These are phyloP conservation scores for Agriopis aurantiaria DNA, from an alignment of 2,888 invertebrate genomes.

Conservation along the genomic window DNA sequence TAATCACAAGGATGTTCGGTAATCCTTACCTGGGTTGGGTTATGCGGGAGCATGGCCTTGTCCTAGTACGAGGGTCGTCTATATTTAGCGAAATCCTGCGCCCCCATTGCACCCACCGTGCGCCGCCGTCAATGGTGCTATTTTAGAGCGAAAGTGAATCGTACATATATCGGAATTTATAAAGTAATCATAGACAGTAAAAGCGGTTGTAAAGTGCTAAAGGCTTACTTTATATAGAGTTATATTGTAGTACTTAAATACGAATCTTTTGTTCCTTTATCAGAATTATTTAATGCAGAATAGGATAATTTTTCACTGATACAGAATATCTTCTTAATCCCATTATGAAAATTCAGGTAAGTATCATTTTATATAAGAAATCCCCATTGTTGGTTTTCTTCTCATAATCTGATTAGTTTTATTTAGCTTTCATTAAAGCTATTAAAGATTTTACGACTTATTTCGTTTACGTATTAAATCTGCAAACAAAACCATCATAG, in stretches of 20 bases:
- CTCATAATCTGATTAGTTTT: constrained; percentile 1
- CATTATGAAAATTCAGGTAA: constrained; percentile 5
- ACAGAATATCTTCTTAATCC: not conserved
- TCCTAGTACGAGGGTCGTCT: constrained; percentile 77
- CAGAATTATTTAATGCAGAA: not conserved
- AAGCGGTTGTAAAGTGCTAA: not conserved
- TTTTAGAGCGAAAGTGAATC: constrained; percentile 67
- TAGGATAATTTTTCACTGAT: constrained; percentile 3
- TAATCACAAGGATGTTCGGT: constrained; percentile 76
- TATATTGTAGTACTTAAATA: not conserved
- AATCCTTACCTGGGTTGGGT: constrained; percentile 71
- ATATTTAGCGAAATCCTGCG: constrained; percentile 72
- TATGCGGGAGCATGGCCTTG: constrained; percentile 74
- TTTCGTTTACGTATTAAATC: constrained; percentile 9
- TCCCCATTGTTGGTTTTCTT: not conserved
- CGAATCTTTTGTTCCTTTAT: not conserved
- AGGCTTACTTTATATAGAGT: not conserved
- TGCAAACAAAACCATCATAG: constrained; percentile 16
- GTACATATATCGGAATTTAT: constrained; percentile 46
- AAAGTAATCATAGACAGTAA: constrained; percentile 48
- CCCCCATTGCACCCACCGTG: constrained; percentile 53
- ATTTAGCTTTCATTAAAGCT: constrained; percentile 8
- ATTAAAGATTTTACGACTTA: constrained; percentile 16
- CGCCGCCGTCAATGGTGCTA: constrained; percentile 74
- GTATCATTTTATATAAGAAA: not conserved